A percentile compares a stretch with the other conserved stretches of the same genome.
Conservation (phyloP, 2,888 invertebrate genomes). For the Lamellibrachia satsuma region DNA sequence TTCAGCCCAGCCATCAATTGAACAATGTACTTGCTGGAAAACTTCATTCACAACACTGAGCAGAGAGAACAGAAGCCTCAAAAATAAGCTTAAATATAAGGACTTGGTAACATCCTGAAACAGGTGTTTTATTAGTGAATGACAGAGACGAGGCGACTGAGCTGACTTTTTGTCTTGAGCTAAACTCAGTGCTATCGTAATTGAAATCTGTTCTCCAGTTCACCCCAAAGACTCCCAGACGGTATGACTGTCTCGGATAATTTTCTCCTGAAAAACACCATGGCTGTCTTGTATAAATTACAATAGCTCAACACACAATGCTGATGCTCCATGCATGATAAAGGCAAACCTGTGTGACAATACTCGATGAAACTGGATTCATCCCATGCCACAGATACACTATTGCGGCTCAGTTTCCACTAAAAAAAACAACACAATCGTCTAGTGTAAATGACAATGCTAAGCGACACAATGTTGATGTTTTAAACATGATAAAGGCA, state of each 20-base stretch:
- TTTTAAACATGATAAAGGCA: not conserved
- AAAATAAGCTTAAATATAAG: not conserved
- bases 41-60: not conserved
- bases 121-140: not conserved
- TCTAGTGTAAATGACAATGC: slow-evolving; percentile 2
- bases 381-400: not conserved
- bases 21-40: not conserved
- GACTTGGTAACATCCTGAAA: not conserved
- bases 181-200: not conserved
- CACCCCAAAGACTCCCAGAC: not conserved
- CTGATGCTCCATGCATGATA: not conserved
- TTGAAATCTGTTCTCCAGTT: not conserved
- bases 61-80: not conserved
- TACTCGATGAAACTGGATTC: not conserved
- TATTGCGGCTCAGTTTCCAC: not conserved
- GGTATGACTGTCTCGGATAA: not conserved
- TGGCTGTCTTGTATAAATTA: slow-evolving; percentile 3
- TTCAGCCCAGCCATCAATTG: not conserved
- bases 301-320: not conserved
- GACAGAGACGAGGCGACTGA: not conserved
- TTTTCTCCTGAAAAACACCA: not conserved
- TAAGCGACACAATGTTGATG: slow-evolving; percentile 9
- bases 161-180: not conserved
- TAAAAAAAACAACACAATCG: not conserved
- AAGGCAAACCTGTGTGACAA: not conserved